A percentile compares a stretch with the other conserved stretches of the same genome.
These are phyloP conservation scores for Gila robusta DNA, from an alignment of 2,797 vertebrate genomes.

Conservation along the genomic window DNA sequence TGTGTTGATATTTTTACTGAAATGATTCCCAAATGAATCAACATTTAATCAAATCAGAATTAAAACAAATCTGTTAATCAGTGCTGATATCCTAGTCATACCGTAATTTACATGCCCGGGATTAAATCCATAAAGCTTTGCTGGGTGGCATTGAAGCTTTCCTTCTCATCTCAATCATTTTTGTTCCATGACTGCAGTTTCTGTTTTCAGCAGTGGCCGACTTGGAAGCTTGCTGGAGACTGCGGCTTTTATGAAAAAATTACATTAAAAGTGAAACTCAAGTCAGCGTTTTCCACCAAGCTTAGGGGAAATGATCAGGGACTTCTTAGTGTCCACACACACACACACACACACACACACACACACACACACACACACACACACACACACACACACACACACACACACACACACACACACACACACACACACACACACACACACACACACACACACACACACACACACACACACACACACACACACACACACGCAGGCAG, in stretches of 20 bases:
- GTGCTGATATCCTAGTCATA: not conserved
- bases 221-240: slow-evolving; percentile 76
- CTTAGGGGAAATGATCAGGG: slow-evolving; percentile 64
- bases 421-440: slow-evolving; percentile 2
- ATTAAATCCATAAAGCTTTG: slow-evolving; percentile 19
- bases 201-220: slow-evolving; percentile 55
- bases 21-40: not conserved
- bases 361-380: slow-evolving; percentile 16
- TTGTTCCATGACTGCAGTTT: slow-evolving; percentile 69
- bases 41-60: not conserved
- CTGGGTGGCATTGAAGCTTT: slow-evolving; percentile 56
- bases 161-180: slow-evolving; percentile 63
- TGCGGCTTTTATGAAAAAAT: slow-evolving; percentile 79
- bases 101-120: not conserved
- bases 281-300: slow-evolving; percentile 81
- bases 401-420: slow-evolving; percentile 10
- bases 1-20: not conserved
- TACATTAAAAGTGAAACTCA: slow-evolving; percentile 70
- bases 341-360: slow-evolving; percentile 1
- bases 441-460: slow-evolving; percentile 20
- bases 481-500: not conserved
- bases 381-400: slow-evolving; percentile 3
- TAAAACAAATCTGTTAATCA: not conserved
- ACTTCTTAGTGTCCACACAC: slow-evolving; percentile 32
- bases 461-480: not conserved